Evolutionary conservation across 2,113 vertebrate species (phyloP).

Genomic region (Cryptoleucopteryx plumbea): DNA sequence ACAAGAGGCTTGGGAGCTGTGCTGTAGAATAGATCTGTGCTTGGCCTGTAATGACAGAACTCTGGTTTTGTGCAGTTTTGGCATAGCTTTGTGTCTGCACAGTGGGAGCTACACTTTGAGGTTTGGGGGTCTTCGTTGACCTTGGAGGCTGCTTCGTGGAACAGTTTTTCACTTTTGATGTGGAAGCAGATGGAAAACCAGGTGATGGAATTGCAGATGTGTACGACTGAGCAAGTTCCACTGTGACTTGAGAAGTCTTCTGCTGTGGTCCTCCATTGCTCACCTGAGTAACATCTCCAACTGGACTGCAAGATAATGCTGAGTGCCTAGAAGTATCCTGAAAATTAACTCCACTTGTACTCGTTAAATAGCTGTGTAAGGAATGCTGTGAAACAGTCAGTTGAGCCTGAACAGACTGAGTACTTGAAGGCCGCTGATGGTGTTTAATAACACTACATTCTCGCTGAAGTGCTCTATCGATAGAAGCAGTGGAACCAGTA

Average conservation of each 20-base stretch:
- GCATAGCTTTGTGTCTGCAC: constrained; percentile 87
- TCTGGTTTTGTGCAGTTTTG: constrained; percentile 88
- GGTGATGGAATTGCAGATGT: constrained; percentile 80
- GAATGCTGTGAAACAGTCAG: constrained; percentile 89
- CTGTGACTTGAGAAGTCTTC: constrained; percentile 81
- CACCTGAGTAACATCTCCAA: constrained; percentile 85
- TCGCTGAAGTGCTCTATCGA: constrained; percentile 97
- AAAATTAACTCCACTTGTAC: constrained; percentile 81
- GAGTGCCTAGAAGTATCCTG: constrained; percentile 87
- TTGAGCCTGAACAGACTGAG: constrained; percentile 86
- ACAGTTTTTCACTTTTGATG: constrained; percentile 83
- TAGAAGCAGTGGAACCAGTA: constrained; percentile 85
- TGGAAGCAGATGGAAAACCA: constrained; percentile 79
- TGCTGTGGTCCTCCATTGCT: constrained; percentile 82
- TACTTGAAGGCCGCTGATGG: constrained; percentile 98
- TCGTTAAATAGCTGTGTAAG: constrained; percentile 87
- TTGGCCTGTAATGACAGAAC: constrained; percentile 90
- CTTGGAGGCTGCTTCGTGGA: constrained; percentile 81
- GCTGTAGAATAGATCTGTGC: constrained; percentile 87
- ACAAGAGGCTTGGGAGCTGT: constrained; percentile 87
- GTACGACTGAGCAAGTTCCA: constrained; percentile 84
- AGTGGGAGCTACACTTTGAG: constrained; percentile 78
- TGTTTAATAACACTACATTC: constrained; percentile 99
- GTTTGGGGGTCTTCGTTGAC: constrained; percentile 77
- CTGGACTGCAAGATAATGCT: constrained; percentile 83